Evolutionary conservation across 1,140 invertebrate genomes (phyloP).

Genomic region (Drosophila repleta): DNA sequence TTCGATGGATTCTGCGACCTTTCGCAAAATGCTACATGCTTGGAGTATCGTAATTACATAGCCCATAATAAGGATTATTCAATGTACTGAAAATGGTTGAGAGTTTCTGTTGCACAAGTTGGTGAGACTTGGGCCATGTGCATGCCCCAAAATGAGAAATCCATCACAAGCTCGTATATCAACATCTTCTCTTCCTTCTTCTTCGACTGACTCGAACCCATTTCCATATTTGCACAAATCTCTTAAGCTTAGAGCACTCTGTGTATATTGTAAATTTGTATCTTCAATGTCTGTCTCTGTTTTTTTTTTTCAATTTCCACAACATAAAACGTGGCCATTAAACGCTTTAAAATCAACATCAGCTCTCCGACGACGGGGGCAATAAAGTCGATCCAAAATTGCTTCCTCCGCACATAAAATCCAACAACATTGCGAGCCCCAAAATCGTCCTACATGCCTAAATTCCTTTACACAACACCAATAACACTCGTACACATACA

Average conservation of each 20-base stretch:
- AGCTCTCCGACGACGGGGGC: slow-evolving; percentile 64
- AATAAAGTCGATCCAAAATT: slow-evolving; percentile 81
- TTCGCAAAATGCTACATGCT: slow-evolving; percentile 49
- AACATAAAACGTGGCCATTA: slow-evolving; percentile 61
- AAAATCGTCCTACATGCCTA: slow-evolving; percentile 54
- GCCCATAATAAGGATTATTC: slow-evolving; percentile 25
- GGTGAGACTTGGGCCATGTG: background rate
- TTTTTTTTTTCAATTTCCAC: slow-evolving; percentile 71
- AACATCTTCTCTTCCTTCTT: background rate
- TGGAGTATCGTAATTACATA: slow-evolving; percentile 49
- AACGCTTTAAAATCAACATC: slow-evolving; percentile 81
- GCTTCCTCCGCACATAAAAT: slow-evolving; percentile 78
- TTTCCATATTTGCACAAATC: slow-evolving; percentile 44
- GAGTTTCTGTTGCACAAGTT: slow-evolving; percentile 8
- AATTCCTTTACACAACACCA: slow-evolving; percentile 59
- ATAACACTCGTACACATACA: slow-evolving; percentile 20
- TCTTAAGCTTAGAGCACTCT: slow-evolving; percentile 73
- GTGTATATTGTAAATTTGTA: slow-evolving; percentile 68
- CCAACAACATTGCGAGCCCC: slow-evolving; percentile 49
- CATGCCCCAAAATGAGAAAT: slow-evolving; percentile 17
- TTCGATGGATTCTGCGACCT: slow-evolving; percentile 1
- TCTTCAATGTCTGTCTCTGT: slow-evolving; percentile 26
- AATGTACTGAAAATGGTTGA: background rate
- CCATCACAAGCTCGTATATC: slow-evolving; percentile 56
- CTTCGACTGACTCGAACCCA: background rate